Percentiles rank a stretch among this genome's conserved stretches.
phyloP scores from a whole-genome alignment of 2,113 vertebrate genomes.

The Oceanites oceanicus region DNA sequence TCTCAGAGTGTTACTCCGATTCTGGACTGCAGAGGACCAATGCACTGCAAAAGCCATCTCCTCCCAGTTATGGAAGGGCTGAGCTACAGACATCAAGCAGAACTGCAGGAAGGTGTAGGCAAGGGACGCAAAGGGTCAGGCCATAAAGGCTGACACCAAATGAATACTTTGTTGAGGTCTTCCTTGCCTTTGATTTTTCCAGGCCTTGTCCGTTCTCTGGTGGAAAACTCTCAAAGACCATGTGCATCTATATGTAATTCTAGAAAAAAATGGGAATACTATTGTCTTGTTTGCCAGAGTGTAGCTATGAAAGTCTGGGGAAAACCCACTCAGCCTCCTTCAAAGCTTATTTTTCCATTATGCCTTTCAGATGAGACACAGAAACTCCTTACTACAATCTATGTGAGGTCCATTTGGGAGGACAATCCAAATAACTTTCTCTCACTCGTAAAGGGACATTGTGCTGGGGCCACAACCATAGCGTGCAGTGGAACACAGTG shows the following conservation, averaged over 20 bases:
- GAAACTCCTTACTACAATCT: neutral
- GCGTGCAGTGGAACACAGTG: fast-evolving
- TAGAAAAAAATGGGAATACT: neutral
- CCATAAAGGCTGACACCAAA: neutral
- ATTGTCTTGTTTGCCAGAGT: neutral
- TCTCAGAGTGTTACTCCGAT: neutral
- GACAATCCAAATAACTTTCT: neutral
- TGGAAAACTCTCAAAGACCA: neutral
- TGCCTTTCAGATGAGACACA: neutral
- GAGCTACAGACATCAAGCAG: neutral
- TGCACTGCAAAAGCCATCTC: neutral
- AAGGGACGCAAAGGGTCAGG: neutral
- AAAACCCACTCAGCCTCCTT: neutral
- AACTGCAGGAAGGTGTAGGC: neutral
- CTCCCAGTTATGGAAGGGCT: neutral
- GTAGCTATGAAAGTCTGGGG: neutral
- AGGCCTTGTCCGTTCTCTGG: neutral
- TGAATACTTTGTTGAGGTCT: neutral
- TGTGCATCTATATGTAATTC: neutral
- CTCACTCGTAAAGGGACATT: neutral
- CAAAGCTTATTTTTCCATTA: neutral
- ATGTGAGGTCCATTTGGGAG: neutral
- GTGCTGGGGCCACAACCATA: neutral
- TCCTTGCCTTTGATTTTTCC: neutral
- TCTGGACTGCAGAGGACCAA: neutral